Conservation (phyloP, 37 sponge, comb jelly and placozoan genomes). For the Crambe crambe region DNA sequence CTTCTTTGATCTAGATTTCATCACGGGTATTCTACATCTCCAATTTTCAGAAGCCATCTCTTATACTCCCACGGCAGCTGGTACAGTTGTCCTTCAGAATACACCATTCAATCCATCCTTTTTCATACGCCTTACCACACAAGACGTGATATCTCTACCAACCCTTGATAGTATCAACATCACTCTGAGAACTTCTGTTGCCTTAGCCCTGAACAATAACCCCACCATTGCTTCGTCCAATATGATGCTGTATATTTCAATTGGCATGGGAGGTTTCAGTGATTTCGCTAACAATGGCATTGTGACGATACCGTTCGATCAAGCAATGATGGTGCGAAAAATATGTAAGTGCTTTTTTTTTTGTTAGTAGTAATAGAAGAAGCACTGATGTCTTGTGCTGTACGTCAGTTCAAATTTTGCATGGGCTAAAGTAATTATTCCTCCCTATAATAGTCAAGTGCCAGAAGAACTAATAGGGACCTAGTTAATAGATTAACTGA, state of each 20-base stretch:
- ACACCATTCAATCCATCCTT: background rate
- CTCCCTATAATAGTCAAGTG: no score
- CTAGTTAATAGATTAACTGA: no score
- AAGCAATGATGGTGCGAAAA: constrained; percentile 3
- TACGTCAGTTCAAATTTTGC: background rate
- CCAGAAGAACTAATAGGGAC: no score
- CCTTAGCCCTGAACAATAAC: background rate
- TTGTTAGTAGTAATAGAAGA: background rate
- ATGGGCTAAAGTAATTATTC: no score
- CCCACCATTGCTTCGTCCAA: background rate
- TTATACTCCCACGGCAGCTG: background rate
- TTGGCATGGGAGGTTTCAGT: background rate
- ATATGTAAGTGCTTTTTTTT: background rate
- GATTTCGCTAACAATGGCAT: background rate
- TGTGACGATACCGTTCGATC: background rate
- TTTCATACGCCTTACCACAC: background rate
- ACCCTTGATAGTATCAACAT: background rate
- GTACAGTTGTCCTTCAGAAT: constrained; percentile 2
- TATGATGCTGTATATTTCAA: background rate
- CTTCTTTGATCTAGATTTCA: constrained; percentile 12
- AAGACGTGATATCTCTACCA: background rate
- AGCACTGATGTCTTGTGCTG: background rate
- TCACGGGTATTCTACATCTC: background rate
- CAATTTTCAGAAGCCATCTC: constrained; percentile 37
- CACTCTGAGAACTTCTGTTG: background rate